Evolutionary conservation across 92 coral and sea anemone genomes (phyloP), one percentile per base, ranked within the genome.

Genomic region (Parazoanthus swiftii): DNA sequence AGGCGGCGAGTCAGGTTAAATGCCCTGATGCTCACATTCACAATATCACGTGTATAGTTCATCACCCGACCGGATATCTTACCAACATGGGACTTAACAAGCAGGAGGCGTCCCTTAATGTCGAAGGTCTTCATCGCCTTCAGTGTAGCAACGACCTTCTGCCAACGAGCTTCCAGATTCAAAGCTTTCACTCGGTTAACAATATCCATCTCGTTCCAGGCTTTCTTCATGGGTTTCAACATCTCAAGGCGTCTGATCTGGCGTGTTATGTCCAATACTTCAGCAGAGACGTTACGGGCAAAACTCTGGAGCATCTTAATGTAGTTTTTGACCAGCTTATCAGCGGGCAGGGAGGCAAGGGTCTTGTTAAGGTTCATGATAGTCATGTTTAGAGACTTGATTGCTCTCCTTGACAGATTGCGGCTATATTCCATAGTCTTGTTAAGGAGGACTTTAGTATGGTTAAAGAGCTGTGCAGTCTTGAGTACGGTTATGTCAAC

Each of bases 171-270:
- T 73, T 87, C 82, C 21, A 93, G 91, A 54, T 88, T 77, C 46
- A 95, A 80, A 13, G 94, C 95, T 35, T 74, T 86, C 79, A 88
- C 56, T 82, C 89, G 92, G 67, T 91, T 84, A 68, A 84, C 88
- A 29, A 95, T 76, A 85, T 95, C 96, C 85, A 92, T 89, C 33
- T 95, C 81, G 6, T 46, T 76, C 96, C 96, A 95, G 13, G 94
- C 89, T 80, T 44, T 85, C 85, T 88, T 89, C 80, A 89, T 71
- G 14, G 86, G 91, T 6, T 89, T 85, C 51, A 54, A 44, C 38
- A 95, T 43, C 85, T 93, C 98, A 10, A 95, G 87, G 77, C 82
- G 89, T 36, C 92, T 89, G 8, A 95, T 46, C 87, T 95, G 98
- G 77, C 88, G 91, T 29, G 90, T 91, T 26, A 95, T 85, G 56